These are phyloP conservation scores for Enoplosus armatus DNA, from an alignment of 2,797 vertebrate species.

Conservation along the genomic window DNA sequence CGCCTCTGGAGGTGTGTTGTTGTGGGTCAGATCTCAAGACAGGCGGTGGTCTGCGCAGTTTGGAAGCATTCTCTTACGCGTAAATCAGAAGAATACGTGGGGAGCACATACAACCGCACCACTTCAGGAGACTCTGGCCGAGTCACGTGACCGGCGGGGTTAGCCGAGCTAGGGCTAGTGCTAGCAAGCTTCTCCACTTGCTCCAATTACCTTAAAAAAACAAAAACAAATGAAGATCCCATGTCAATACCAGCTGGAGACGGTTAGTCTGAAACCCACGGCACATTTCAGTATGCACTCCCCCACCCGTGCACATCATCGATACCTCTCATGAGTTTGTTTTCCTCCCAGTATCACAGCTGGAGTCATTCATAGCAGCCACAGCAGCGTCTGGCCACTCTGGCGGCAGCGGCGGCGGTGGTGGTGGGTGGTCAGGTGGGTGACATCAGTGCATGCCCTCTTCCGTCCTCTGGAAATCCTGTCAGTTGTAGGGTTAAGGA, in stretches of 20 bases:
- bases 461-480: slow-evolving; percentile 18
- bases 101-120: neutral
- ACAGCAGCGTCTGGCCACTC: neutral
- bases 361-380: neutral
- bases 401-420: too few species aligned
- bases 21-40: neutral
- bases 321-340: neutral
- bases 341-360: neutral
- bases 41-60: neutral
- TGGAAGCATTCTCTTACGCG: neutral
- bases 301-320: too few species aligned
- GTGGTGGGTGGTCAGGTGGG: neutral
- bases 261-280: neutral
- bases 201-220: neutral
- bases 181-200: neutral
- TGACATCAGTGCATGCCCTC: slow-evolving; percentile 33
- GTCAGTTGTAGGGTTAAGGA: slow-evolving; percentile 30
- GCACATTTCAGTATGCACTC: too few species aligned
- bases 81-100: too few species aligned
- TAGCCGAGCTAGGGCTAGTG: neutral
- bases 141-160: neutral
- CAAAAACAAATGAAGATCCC: neutral
- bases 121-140: neutral
- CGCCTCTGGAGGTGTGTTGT: neutral
- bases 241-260: slow-evolving; percentile 10